These are phyloP conservation scores for Frankliniella fusca DNA, from an alignment of 2,888 invertebrate genomes.

Conservation along the genomic window DNA sequence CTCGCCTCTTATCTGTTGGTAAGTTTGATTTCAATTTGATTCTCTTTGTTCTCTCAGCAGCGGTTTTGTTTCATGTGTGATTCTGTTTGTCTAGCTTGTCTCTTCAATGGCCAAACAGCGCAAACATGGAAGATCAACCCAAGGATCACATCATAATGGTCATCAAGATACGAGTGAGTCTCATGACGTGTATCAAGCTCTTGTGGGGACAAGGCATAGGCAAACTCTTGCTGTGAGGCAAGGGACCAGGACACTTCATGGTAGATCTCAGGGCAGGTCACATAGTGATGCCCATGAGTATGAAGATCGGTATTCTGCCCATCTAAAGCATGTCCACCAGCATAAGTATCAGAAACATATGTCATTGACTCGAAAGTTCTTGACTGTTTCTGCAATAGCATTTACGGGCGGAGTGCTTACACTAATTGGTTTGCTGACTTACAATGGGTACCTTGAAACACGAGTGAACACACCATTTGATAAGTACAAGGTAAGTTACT, in stretches of 20 bases:
- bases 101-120: neutral
- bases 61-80: neutral
- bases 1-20: neutral
- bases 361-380: neutral
- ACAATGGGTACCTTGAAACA: constrained; percentile 79
- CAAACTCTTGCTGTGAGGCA: neutral
- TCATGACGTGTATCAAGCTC: neutral
- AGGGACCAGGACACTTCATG: neutral
- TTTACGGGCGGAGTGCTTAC: neutral
- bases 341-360: neutral
- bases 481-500: constrained; percentile 61
- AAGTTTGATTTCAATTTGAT: neutral
- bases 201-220: neutral
- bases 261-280: neutral
- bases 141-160: neutral
- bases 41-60: neutral
- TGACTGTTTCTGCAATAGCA: neutral
- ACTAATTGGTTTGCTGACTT: constrained; percentile 41
- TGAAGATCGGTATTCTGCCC: neutral
- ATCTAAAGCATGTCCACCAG: neutral
- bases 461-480: constrained; percentile 82
- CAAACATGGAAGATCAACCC: neutral
- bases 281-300: neutral
- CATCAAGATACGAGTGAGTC: neutral
- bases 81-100: neutral